Evolutionary conservation across 2,797 vertebrate genomes (phyloP), one percentile per base, ranked within the genome.

Genomic region (Sebastes ruberrimus): DNA sequence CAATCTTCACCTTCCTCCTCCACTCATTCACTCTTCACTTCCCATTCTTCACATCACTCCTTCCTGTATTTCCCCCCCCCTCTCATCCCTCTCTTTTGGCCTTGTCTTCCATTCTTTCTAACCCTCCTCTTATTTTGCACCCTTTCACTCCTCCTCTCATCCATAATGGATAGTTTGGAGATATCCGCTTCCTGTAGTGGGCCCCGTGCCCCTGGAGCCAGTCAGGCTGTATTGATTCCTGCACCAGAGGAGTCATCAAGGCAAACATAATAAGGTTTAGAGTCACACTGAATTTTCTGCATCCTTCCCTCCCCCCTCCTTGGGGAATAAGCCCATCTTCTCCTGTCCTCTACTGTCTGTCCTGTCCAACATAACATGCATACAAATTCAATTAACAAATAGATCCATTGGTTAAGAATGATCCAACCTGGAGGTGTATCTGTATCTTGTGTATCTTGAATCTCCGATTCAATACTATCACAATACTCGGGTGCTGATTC

Each of bases 241-340:
- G 38, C 56, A 72, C 73, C 64, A 68, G 81, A 91, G 64, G 61
- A 88, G 76, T 89, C 90, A 89, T 91, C 86, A 90, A 89, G 74
- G 88, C 85, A 88, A 82, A 88, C 56, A 85, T 91, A 91, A 92
- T 87, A 83, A 79, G 95, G 88, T 80, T 91, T 85, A 76, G 73
- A 87, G 79, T 88, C 86, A 73, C 70, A 60, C 76, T 57, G 80
- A 72, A 77, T 89, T 59, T 83, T 91, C 80, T 84, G 74, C 88
- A 81, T 88, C 67, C 30, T 25, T 57, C 59, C 52, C 20, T 7
- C 22, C 38, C 55, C 61, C 65, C 62, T 62, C 32, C 11, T 2
- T 14, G 7, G 46, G 80, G 62, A 78, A 28, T 60, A 46, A 22
- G 56, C 74, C 69, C 71, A 80, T 86, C 78, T 62, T 78, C 63